Evolutionary conservation across 2,797 vertebrate genomes (phyloP).

Genomic region (Cossypha polioptera): DNA sequence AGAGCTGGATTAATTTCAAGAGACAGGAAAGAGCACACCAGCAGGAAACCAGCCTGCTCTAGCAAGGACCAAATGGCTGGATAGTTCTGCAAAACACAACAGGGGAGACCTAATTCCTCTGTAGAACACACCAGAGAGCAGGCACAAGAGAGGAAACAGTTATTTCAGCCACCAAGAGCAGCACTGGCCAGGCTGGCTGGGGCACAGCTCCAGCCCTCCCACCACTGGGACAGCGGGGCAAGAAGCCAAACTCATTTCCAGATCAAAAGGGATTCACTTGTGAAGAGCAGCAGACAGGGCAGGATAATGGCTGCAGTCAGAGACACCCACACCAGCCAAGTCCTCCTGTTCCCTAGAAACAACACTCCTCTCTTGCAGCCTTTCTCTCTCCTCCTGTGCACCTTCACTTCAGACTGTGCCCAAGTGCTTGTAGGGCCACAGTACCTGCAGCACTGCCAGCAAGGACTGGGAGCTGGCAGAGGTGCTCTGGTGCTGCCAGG

Average conservation of each 20-base stretch:
- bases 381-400: not conserved
- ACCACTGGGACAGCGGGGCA: rapidly evolving
- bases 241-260: not conserved
- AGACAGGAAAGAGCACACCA: not conserved
- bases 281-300: not conserved
- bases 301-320: not conserved
- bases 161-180: not conserved
- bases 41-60: not conserved
- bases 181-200: not conserved
- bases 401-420: not conserved
- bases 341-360: not conserved
- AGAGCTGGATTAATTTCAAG: not conserved
- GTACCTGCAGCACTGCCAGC: not conserved
- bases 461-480: not conserved
- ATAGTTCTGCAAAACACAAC: not conserved
- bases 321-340: not conserved
- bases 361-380: not conserved
- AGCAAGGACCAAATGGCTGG: not conserved
- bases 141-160: not conserved
- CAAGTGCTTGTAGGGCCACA: rapidly evolving
- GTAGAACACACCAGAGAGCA: not conserved
- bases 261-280: not conserved
- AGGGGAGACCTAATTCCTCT: not conserved
- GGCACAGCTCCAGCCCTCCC: not conserved
- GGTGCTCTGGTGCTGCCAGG: not conserved